Percentiles rank a stretch among this genome's conserved stretches.
phyloP scores from a whole-genome alignment of 2,797 vertebrate genomes.

The Alosa sapidissima region DNA sequence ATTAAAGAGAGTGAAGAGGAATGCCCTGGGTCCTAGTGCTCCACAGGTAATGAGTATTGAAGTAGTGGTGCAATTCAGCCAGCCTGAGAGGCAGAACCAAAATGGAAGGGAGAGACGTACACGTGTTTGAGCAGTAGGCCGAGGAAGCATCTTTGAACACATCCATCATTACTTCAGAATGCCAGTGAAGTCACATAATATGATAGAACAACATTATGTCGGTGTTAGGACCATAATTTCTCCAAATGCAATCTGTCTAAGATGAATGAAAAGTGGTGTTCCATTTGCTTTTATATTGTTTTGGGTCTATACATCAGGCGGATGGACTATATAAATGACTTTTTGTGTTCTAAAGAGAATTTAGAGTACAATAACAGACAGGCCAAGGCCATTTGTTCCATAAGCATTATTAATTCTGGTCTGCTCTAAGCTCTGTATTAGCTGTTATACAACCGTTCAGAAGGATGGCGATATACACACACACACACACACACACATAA shows the following conservation, averaged over 20 bases:
- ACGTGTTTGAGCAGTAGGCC: neutral
- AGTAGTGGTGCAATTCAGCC: constrained; percentile 36
- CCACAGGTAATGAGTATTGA: neutral
- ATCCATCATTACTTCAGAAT: neutral
- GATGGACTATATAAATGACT: neutral
- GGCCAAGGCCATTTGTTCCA: neutral
- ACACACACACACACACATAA: neutral
- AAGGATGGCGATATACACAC: neutral
- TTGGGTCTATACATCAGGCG: neutral
- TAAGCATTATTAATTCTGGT: neutral
- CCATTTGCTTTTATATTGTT: neutral
- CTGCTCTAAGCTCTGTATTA: neutral
- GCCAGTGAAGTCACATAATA: neutral
- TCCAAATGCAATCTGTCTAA: neutral
- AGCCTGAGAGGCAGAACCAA: neutral
- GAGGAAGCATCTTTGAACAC: neutral
- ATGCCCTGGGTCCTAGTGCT: neutral
- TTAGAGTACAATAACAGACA: neutral
- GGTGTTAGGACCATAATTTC: neutral
- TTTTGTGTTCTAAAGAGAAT: neutral
- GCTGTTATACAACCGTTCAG: neutral
- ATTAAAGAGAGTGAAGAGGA: constrained; percentile 3
- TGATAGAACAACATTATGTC: neutral
- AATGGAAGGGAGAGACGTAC: neutral
- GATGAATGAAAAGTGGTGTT: neutral